Evolutionary conservation across 2,888 invertebrate genomes (phyloP).

Genomic region (Phrixothrix hirtus): DNA sequence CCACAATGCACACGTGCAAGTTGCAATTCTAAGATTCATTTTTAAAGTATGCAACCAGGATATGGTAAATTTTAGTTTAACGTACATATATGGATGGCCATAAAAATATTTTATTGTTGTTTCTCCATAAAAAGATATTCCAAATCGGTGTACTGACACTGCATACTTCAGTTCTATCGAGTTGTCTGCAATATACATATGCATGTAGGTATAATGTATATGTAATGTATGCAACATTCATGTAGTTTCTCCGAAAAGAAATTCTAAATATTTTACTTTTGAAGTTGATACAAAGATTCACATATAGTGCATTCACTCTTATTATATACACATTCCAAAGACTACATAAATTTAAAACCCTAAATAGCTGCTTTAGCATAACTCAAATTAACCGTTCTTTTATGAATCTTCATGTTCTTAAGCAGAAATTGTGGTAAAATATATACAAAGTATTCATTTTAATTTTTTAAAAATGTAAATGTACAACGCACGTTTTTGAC

Average conservation of each 20-base stretch:
- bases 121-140: slow-evolving; percentile 15
- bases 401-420: too few species aligned
- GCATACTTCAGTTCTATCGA: slow-evolving; percentile 15
- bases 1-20: slow-evolving; percentile 20
- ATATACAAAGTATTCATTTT: neutral
- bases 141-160: slow-evolving; percentile 16
- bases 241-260: slow-evolving; percentile 4
- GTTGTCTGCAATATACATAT: too few species aligned
- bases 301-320: too few species aligned
- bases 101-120: slow-evolving; percentile 22
- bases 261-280: neutral
- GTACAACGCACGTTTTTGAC: neutral
- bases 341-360: too few species aligned
- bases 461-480: neutral
- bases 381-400: too few species aligned
- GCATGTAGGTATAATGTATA: too few species aligned
- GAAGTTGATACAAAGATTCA: neutral
- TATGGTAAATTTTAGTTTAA: slow-evolving; percentile 13
- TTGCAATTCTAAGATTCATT: slow-evolving; percentile 15
- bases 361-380: too few species aligned
- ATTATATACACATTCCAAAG: too few species aligned
- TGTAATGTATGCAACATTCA: slow-evolving; percentile 15
- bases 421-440: too few species aligned
- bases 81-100: slow-evolving; percentile 14
- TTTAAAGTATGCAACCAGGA: slow-evolving; percentile 20